These are phyloP conservation scores for Pyrgilauda ruficollis DNA, from an alignment of 2,113 vertebrate genomes.

Conservation along the genomic window DNA sequence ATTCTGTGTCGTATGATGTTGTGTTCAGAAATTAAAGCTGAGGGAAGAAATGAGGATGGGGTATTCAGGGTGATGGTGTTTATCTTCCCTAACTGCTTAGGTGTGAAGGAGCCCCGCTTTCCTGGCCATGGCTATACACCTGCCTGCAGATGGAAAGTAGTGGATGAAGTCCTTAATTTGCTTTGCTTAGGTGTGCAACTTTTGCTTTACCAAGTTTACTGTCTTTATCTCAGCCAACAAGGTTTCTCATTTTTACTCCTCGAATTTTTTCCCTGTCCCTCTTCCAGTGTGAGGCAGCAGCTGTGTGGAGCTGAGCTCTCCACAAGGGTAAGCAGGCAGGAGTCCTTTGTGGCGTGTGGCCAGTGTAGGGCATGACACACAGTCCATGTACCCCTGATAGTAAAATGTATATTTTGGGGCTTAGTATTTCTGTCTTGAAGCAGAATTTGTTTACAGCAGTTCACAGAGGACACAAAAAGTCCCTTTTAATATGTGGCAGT, in stretches of 20 bases:
- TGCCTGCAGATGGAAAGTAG: not conserved
- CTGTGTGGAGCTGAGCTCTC: not conserved
- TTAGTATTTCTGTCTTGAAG: not conserved
- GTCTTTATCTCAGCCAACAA: not conserved
- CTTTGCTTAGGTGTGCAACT: not conserved
- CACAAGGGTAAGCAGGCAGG: not conserved
- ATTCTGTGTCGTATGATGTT: not conserved
- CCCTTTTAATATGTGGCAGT: not conserved
- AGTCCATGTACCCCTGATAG: not conserved
- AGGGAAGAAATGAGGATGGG: not conserved
- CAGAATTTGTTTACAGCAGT: not conserved
- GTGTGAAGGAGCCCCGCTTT: not conserved
- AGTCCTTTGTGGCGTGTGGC: not conserved
- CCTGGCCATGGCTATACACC: not conserved
- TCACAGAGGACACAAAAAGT: not conserved
- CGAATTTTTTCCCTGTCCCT: not conserved
- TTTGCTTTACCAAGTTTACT: not conserved
- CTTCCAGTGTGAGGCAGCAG: accelerated
- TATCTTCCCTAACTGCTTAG: not conserved
- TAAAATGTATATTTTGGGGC: not conserved
- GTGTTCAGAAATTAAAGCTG: not conserved
- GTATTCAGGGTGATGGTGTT: not conserved
- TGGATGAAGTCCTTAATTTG: not conserved
- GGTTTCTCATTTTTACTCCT: not conserved
- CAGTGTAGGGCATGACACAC: accelerated